Conservation (phyloP, 2,797 vertebrate genomes). For the Balearica regulorum region DNA sequence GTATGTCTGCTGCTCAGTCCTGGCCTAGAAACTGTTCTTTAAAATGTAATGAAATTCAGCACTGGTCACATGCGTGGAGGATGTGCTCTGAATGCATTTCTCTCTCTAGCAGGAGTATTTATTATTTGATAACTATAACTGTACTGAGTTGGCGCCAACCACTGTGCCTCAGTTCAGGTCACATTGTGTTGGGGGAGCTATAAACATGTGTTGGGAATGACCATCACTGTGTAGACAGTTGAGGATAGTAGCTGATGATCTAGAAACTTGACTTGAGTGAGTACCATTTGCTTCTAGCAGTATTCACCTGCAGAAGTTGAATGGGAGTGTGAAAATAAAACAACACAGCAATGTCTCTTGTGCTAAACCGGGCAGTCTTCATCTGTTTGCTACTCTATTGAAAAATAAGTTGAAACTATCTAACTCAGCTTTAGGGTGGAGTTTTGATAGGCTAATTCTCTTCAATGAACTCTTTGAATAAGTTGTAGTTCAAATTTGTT, state of each 20-base stretch:
- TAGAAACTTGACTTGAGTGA: not conserved
- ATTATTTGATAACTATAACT: not conserved
- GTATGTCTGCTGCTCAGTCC: not conserved
- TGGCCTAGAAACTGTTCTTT: not conserved
- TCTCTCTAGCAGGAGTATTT: not conserved
- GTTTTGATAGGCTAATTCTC: not conserved
- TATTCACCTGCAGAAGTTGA: not conserved
- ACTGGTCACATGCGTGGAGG: accelerated
- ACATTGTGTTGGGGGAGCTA: not conserved
- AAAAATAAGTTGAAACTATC: not conserved
- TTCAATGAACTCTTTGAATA: not conserved
- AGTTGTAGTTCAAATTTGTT: not conserved
- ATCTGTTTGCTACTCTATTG: not conserved
- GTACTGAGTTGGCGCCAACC: not conserved
- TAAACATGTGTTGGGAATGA: not conserved
- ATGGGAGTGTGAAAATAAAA: not conserved
- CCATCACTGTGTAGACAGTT: not conserved
- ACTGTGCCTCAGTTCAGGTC: not conserved
- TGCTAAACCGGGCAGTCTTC: not conserved
- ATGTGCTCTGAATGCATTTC: not conserved
- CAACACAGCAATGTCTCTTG: not conserved
- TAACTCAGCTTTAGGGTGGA: not conserved
- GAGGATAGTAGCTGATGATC: not conserved
- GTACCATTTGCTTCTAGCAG: not conserved
- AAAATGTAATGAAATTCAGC: not conserved